Percentiles rank a stretch among this genome's conserved stretches.
Evolutionary conservation across 2,888 invertebrate genomes (phyloP).

Genomic region (Drosophila siamana): DNA sequence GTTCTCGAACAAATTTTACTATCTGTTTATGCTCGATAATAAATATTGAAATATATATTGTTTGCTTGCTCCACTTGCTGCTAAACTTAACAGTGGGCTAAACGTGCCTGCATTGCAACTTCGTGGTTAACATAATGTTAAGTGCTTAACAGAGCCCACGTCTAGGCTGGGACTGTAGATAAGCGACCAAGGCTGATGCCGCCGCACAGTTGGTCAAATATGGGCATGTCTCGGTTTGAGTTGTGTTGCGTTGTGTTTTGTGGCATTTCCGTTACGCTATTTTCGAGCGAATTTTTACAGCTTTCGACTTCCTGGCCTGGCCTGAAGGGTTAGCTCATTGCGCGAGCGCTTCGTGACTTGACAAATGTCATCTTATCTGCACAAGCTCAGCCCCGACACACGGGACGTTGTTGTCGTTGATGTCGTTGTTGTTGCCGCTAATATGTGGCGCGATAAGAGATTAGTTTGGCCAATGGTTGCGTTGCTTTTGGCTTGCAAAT

Average conservation of each 20-base stretch:
- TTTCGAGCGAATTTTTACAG: constrained; percentile 37
- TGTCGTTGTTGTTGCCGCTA: constrained; percentile 3
- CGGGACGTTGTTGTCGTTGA: constrained; percentile 17
- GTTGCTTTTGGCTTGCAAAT: constrained; percentile 1
- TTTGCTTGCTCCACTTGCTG: constrained; percentile 10
- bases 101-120: constrained; percentile 14
- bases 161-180: constrained; percentile 28
- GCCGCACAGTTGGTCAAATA: constrained; percentile 42
- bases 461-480: constrained; percentile 3
- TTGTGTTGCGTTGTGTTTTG: constrained; percentile 15
- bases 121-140: constrained; percentile 9
- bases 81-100: background rate
- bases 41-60: background rate
- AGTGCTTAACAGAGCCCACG: constrained; percentile 37
- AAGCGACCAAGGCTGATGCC: constrained; percentile 15
- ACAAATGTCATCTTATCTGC: constrained; percentile 62
- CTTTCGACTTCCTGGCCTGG: constrained; percentile 54
- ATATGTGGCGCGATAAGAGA: constrained; percentile 28
- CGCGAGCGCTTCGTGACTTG: constrained; percentile 61
- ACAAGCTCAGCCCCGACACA: constrained; percentile 24
- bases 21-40: too few relatives aligned
- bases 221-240: constrained; percentile 51
- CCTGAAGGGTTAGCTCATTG: constrained; percentile 24
- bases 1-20: too few relatives aligned
- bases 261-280: constrained; percentile 57